Evolutionary conservation across 2,113 vertebrate genomes (phyloP), one percentile per base, ranked within the genome.

Genomic region (Phylloscopus trochilus): DNA sequence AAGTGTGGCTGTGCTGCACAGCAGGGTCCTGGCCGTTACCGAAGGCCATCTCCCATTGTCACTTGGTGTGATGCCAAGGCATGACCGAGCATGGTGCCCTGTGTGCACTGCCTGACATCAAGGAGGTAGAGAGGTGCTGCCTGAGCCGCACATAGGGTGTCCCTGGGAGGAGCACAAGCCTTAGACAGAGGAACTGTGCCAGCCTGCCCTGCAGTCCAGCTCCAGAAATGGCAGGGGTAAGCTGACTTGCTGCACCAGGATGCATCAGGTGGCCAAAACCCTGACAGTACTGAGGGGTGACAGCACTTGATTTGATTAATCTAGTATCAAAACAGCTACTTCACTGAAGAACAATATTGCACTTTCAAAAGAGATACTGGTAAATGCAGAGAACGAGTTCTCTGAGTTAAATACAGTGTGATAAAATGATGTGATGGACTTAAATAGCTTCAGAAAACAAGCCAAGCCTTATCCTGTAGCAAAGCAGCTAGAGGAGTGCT

Each of bases 31-130:
- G 0, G 83, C 89, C 8, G 4, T 64, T 12, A 0, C 51, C 5
- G 0, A 35, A 56, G 37, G 43, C 51, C 1, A 2, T 15, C 53
- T 64, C 33, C 64, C 0, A 5, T 7, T 63, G 63, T 89, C 86
- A 11, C 69, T 88, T 37, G 6, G 35, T 5, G 0, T 8, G 35
- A 33, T 4, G 10, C 60, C 1, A 2, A 5, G 62, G 49, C 44
- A 0, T 10, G 63, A 26, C 47, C 1, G 2, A 70, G 58, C 44
- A 2, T 0, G 1, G 39, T 31, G 31, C 68, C 2, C 0, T 20
- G 43, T 6, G 23, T 26, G 39, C 22, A 0, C 4, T 86, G 78
- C 63, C 55, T 35, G 67, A 26, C 66, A 4, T 6, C 41, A 5
- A 35, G 49, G 77, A 53, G 35, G 22, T 11, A 0, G 1, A 43